phyloP scores from a whole-genome alignment of 2,797 vertebrate species.

The Forpus xanthops region DNA sequence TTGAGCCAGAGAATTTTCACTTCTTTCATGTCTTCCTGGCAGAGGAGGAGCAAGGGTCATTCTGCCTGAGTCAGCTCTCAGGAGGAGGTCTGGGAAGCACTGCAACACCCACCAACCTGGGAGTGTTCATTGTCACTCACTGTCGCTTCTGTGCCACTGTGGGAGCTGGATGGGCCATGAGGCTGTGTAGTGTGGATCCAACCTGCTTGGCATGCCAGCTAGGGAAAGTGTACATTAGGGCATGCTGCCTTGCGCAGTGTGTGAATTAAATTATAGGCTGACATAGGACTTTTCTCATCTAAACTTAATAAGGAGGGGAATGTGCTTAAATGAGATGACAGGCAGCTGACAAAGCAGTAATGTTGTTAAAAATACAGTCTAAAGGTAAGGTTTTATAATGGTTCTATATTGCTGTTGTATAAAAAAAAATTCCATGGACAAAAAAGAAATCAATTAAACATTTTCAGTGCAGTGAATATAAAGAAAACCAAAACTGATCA shows the following conservation, averaged over 20 bases:
- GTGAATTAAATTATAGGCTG: background rate
- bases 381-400: background rate
- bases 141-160: background rate
- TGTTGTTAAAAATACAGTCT: background rate
- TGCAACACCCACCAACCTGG: rapidly evolving
- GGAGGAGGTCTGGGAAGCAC: too few relatives aligned
- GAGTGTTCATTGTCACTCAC: background rate
- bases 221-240: background rate
- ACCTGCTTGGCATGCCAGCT: background rate
- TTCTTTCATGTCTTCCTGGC: background rate
- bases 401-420: background rate
- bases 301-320: background rate
- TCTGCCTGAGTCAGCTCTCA: background rate
- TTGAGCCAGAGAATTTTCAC: background rate
- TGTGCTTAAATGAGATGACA: background rate
- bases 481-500: background rate
- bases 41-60: too few relatives aligned
- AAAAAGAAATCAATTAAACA: background rate
- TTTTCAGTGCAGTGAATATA: background rate
- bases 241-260: background rate
- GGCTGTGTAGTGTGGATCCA: background rate
- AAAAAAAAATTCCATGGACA: background rate
- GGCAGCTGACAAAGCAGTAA: background rate
- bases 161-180: background rate
- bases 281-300: background rate